phyloP scores from a whole-genome alignment of 1,140 invertebrate species.

The Panagrolaimus sp. region DNA sequence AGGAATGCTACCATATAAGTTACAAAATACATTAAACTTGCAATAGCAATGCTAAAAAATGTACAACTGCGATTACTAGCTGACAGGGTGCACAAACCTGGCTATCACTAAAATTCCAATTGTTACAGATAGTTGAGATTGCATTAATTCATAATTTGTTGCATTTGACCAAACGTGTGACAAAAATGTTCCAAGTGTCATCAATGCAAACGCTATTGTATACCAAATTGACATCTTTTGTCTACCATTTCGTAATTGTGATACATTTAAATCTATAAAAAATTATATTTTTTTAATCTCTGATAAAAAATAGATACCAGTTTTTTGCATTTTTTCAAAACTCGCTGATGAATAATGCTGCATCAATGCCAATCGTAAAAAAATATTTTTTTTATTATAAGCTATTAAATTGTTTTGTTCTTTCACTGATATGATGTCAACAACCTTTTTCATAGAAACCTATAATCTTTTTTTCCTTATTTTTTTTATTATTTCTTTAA shows the following conservation, averaged over 20 bases:
- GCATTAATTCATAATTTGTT: slow-evolving; percentile 37
- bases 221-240: slow-evolving; percentile 46
- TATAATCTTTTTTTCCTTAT: slow-evolving; percentile 17
- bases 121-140: slow-evolving; percentile 20
- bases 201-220: slow-evolving; percentile 39
- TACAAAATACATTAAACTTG: slow-evolving; percentile 36
- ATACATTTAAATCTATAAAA: slow-evolving; percentile 38
- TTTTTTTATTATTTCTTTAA: neutral
- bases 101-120: slow-evolving; percentile 37
- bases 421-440: slow-evolving; percentile 32
- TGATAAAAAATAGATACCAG: slow-evolving; percentile 16
- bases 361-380: slow-evolving; percentile 26
- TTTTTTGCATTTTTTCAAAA: slow-evolving; percentile 35
- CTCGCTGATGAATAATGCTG: slow-evolving; percentile 44
- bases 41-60: slow-evolving; percentile 38
- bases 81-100: slow-evolving; percentile 24
- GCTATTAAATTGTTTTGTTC: slow-evolving; percentile 14
- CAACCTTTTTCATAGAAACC: slow-evolving; percentile 47
- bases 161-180: slow-evolving; percentile 49
- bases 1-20: slow-evolving; percentile 40
- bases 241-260: slow-evolving; percentile 29
- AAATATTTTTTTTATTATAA: slow-evolving; percentile 12
- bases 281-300: too few relatives aligned
- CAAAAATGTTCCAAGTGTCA: slow-evolving; percentile 43
- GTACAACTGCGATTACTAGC: too few relatives aligned